Percentiles rank a stretch among this genome's conserved stretches.
These are phyloP conservation scores for Rhopilema esculentum DNA, from an alignment of 30 jellyfish, hydroid and myxozoan genomes.

Conservation along the genomic window DNA sequence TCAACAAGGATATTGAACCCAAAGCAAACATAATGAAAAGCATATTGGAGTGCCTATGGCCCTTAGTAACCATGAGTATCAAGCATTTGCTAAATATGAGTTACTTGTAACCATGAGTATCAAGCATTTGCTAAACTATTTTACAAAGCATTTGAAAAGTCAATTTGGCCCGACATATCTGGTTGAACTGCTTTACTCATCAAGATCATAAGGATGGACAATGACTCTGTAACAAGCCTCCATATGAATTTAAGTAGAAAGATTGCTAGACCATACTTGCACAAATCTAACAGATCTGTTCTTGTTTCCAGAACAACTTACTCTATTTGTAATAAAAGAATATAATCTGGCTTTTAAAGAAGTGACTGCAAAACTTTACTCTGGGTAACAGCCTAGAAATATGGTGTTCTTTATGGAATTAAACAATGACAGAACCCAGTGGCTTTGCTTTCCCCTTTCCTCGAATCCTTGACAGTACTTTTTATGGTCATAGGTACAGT, in stretches of 20 bases:
- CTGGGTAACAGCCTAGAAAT: too few species aligned
- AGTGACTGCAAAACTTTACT: too few species aligned
- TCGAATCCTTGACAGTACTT: too few species aligned
- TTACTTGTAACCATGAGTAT: too few species aligned
- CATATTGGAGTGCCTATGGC: neutral
- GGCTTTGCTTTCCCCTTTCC: too few species aligned
- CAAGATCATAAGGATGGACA: neutral
- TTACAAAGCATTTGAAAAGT: neutral
- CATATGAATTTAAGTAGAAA: neutral
- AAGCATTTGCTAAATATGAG: neutral
- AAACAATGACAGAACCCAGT: too few species aligned
- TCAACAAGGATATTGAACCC: neutral
- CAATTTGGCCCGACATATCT: neutral
- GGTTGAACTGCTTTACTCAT: neutral
- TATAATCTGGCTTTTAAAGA: too few species aligned
- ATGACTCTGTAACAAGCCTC: neutral
- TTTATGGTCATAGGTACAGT: too few species aligned
- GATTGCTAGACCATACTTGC: neutral
- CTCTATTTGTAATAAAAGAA: too few species aligned
- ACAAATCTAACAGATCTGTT: neutral
- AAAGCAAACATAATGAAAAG: neutral
- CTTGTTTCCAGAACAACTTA: too few species aligned
- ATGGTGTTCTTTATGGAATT: too few species aligned
- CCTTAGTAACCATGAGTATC: neutral
- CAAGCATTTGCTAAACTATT: too few species aligned